phyloP scores from a whole-genome alignment of 2,888 invertebrate species.

The Tetramorium bicarinatum region DNA sequence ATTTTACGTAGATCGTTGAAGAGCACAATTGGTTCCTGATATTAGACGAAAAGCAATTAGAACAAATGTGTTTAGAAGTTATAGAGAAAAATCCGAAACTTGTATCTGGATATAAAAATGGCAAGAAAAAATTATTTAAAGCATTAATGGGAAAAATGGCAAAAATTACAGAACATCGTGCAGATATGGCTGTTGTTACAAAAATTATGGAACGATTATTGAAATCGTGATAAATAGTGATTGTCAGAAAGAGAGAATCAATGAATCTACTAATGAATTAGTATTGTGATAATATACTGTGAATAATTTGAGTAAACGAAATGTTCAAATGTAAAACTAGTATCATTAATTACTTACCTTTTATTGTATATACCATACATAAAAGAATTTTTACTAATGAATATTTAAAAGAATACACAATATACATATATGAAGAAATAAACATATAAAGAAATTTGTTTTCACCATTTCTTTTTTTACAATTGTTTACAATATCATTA shows the following conservation, averaged over 20 bases:
- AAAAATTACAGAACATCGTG: slow-evolving; percentile 88
- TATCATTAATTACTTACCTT: slow-evolving; percentile 45
- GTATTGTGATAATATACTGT: slow-evolving; percentile 41
- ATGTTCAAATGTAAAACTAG: neutral
- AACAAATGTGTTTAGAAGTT: slow-evolving; percentile 88
- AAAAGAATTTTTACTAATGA: slow-evolving; percentile 74
- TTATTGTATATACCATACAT: slow-evolving; percentile 59
- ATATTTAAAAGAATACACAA: slow-evolving; percentile 67
- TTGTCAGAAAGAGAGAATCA: neutral
- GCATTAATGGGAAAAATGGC: slow-evolving; percentile 89
- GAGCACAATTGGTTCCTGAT: slow-evolving; percentile 90
- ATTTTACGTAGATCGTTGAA: slow-evolving; percentile 87
- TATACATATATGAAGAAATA: neutral
- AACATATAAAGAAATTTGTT: too few relatives aligned
- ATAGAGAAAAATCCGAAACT: slow-evolving; percentile 90
- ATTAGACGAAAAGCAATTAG: slow-evolving; percentile 88
- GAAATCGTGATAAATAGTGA: neutral
- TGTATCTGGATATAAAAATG: slow-evolving; percentile 90
- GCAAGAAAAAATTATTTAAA: slow-evolving; percentile 91
- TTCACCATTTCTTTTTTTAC: slow-evolving; percentile 64
- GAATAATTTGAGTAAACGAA: slow-evolving; percentile 8
- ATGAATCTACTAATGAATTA: neutral
- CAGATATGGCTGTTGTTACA: slow-evolving; percentile 90
- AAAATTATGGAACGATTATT: slow-evolving; percentile 88
- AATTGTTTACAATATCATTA: slow-evolving; percentile 81